Base-by-base conservation (phyloP, 2,888 invertebrate genomes). In the Pseudococcus longispinus region DNA sequence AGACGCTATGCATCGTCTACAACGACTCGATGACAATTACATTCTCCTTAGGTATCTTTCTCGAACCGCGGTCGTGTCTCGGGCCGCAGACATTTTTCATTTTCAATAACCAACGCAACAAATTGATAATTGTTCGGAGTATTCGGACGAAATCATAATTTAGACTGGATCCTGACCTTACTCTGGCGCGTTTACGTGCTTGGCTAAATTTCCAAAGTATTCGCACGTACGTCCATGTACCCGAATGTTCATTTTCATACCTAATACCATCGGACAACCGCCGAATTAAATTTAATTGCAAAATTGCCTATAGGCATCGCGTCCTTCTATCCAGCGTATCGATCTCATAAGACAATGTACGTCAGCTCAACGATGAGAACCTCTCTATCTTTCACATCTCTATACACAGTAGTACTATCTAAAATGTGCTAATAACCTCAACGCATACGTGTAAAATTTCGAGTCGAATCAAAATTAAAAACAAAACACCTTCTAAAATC, bases 311-410 rank as follows among this genome's bases (percentile, higher is more conserved):
- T 15, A 70, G 70, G 70, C 70, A 29, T 29, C 29, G 26, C 32
- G 29, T 29, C 15, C 70, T 29, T 70, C 26, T 18, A 29, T 70
- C 26, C 4, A 70, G 23, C 65, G 2, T 60, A 29, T 70, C 29
- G 70, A 70, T 70, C 29, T 29, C 8, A 70, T 60, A 70, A 70
- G 15, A 70, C 70, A 70, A 70, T 70, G 70, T 70, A 15, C 70
- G 15, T 70, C 29, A 32, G 26, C 65, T 70, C 29, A 70, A 70
- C 70, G 70, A 70, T 70, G 70, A 18, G 29, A 70, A 70, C 70
- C 70, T 70, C 29, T 70, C 5, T 6, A 70, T 70, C 70, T 70
- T 70, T 70, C 11, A 60, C 29, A 3, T 70, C 20, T 60, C 13
- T 29, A 70, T 70, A 18, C 70, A 4, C 70, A 29, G 70, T 29